These are phyloP conservation scores for Teleiodes luculella DNA, from an alignment of 2,888 invertebrate species.

Conservation along the genomic window DNA sequence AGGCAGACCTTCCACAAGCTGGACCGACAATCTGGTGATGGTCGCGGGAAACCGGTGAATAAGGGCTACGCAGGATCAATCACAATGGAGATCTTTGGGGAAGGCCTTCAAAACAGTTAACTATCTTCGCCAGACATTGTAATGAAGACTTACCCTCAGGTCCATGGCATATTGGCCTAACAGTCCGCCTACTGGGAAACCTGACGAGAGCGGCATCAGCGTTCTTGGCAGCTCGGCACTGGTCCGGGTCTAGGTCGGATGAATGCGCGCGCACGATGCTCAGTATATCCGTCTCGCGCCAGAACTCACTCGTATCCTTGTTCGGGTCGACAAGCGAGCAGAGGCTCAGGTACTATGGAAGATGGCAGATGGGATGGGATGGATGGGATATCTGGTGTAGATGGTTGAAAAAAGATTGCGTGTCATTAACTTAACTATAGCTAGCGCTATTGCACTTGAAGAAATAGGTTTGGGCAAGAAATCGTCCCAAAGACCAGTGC, in stretches of 20 bases:
- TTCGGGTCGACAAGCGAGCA: slow-evolving; percentile 52
- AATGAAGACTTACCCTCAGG: slow-evolving; percentile 49
- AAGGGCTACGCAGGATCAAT: too few species aligned
- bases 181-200: slow-evolving; percentile 44
- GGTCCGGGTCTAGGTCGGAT: slow-evolving; percentile 50
- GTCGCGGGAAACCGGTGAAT: too few species aligned
- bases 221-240: slow-evolving; percentile 35
- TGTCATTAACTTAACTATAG: too few species aligned
- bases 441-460: too few species aligned
- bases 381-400: not conserved
- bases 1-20: too few species aligned
- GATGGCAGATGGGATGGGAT: not conserved
- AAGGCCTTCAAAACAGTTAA: too few species aligned
- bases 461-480: too few species aligned
- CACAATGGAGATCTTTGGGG: too few species aligned
- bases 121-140: too few species aligned
- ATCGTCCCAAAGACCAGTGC: too few species aligned
- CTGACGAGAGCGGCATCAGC: slow-evolving; percentile 29
- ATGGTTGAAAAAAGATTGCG: too few species aligned
- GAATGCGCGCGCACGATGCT: slow-evolving; percentile 50
- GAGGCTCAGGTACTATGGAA: slow-evolving; percentile 56
- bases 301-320: slow-evolving; percentile 64
- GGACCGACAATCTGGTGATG: too few species aligned
- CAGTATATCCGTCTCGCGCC: slow-evolving; percentile 66
- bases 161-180: slow-evolving; percentile 57